Conservation (phyloP, 1,140 invertebrate genomes). For the Scaptomyza hsui region DNA sequence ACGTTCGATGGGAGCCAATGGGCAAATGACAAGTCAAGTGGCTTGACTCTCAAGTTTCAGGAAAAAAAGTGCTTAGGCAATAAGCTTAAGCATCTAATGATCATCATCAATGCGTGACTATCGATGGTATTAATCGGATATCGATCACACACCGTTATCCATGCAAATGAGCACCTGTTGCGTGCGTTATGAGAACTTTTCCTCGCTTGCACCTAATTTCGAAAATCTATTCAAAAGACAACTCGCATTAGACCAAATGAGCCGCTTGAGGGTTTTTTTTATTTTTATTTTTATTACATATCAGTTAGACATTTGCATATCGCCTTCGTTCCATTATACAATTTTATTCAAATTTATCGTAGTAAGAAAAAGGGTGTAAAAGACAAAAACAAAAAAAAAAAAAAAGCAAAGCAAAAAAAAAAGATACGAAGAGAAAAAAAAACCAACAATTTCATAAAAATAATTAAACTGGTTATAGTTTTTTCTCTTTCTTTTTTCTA, state of each 20-base stretch:
- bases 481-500: slow-evolving; percentile 44
- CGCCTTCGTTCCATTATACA: slow-evolving; percentile 61
- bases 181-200: slow-evolving; percentile 51
- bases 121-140: slow-evolving; percentile 27
- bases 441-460: slow-evolving; percentile 74
- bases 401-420: slow-evolving; percentile 13
- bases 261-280: slow-evolving; percentile 43
- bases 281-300: slow-evolving; percentile 42
- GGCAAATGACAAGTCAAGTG: slow-evolving; percentile 40
- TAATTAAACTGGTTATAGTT: slow-evolving; percentile 80
- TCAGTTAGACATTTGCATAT: slow-evolving; percentile 41
- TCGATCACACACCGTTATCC: slow-evolving; percentile 45
- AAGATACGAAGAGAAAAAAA: slow-evolving; percentile 20
- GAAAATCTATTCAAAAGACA: slow-evolving; percentile 47
- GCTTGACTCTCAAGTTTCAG: slow-evolving; percentile 10
- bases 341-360: slow-evolving; percentile 72
- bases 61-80: slow-evolving; percentile 27
- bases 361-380: slow-evolving; percentile 41
- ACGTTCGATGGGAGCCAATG: slow-evolving; percentile 54
- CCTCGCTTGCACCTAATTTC: slow-evolving; percentile 39
- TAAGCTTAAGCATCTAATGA: slow-evolving; percentile 36
- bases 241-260: slow-evolving; percentile 46
- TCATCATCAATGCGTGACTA: slow-evolving; percentile 7
- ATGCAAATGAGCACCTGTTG: slow-evolving; percentile 70
- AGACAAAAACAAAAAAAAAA: slow-evolving; percentile 25